These are phyloP conservation scores for Acrocephalus kingi DNA, from an alignment of 2,113 vertebrate genomes.

Conservation along the genomic window DNA sequence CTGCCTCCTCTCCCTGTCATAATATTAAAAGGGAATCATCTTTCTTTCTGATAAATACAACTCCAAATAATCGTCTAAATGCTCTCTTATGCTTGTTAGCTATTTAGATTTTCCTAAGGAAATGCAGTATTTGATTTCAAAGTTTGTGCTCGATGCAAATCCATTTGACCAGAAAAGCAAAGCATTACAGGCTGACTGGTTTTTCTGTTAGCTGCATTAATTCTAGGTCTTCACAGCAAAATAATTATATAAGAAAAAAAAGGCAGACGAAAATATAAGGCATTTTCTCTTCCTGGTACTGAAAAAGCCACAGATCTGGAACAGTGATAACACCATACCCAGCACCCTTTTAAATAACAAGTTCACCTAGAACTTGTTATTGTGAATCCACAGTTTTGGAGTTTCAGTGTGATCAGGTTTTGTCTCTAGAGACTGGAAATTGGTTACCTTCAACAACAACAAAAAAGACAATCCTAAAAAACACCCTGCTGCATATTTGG, in stretches of 20 bases:
- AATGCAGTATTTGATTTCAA: background rate
- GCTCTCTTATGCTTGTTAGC: conserved; percentile 2
- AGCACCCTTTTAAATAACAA: background rate
- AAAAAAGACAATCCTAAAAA: background rate
- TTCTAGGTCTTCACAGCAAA: background rate
- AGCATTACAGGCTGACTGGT: background rate
- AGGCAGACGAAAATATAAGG: background rate
- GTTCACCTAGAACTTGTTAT: background rate
- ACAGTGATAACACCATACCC: background rate
- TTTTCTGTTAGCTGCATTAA: background rate
- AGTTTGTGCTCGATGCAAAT: background rate
- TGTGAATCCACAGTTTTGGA: background rate
- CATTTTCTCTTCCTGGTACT: background rate
- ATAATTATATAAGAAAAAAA: background rate
- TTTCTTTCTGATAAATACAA: background rate
- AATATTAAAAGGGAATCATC: conserved; percentile 38
- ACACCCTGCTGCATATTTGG: background rate
- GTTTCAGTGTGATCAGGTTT: background rate
- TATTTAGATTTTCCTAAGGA: conserved; percentile 1
- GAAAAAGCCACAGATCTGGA: background rate
- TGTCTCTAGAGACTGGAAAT: background rate
- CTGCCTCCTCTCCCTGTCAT: conserved; percentile 30
- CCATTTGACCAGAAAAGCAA: background rate
- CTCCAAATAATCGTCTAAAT: conserved; percentile 18
- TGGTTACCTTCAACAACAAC: background rate